Conservation (phyloP, 2,113 vertebrate species). For the Coracopsis vasa region DNA sequence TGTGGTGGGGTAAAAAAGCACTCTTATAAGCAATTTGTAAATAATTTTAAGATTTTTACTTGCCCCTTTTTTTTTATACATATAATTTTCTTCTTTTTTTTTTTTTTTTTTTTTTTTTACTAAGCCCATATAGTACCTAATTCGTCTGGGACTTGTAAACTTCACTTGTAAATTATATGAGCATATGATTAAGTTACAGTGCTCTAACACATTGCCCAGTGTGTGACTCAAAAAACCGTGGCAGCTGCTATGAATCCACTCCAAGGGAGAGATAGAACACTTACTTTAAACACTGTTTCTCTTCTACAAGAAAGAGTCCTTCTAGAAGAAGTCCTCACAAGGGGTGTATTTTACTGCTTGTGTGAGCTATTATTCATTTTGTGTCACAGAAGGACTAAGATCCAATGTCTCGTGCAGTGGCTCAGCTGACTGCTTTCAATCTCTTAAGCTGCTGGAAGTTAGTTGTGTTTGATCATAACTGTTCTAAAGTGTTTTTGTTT, state of each 20-base stretch:
- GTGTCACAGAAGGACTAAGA: neutral
- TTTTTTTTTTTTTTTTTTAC: neutral
- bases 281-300: neutral
- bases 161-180: neutral
- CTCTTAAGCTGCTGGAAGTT: neutral
- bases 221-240: neutral
- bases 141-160: neutral
- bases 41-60: neutral
- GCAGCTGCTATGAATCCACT: neutral
- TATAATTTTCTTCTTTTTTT: neutral
- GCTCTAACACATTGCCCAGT: neutral
- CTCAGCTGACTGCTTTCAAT: neutral
- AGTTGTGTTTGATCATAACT: neutral
- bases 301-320: neutral
- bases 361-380: neutral
- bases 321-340: neutral
- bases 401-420: neutral
- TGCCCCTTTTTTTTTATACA: neutral
- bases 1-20: too few relatives aligned
- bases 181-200: neutral
- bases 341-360: neutral
- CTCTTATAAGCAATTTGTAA: neutral
- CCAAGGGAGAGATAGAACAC: neutral
- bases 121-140: neutral
- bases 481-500: neutral